A percentile compares a stretch with the other conserved stretches of the same genome.
Evolutionary conservation across 2,888 invertebrate species (phyloP).

Genomic region (Andricus curvator): DNA sequence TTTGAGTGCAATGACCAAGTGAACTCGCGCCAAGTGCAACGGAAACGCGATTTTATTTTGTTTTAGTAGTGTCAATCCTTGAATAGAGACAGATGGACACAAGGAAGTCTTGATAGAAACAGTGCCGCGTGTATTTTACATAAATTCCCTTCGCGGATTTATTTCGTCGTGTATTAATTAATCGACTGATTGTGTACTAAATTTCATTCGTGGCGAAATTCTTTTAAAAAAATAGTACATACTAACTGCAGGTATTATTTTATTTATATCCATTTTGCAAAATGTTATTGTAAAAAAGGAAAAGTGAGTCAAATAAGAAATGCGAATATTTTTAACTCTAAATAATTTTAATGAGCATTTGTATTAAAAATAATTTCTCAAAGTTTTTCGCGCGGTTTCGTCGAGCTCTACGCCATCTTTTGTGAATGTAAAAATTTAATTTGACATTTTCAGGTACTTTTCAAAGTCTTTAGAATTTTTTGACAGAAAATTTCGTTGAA

Average conservation of each 20-base stretch:
- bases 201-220: background rate
- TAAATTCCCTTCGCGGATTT: background rate
- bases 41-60: conserved; percentile 35
- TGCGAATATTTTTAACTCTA: background rate
- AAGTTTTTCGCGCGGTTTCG: background rate
- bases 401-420: background rate
- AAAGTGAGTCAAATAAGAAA: background rate
- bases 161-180: background rate
- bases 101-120: background rate
- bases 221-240: background rate
- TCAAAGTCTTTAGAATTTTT: background rate
- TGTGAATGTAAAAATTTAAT: background rate
- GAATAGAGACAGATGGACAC: conserved; percentile 10
- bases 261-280: background rate
- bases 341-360: background rate
- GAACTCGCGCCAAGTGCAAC: conserved; percentile 3
- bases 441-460: background rate
- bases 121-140: conserved; percentile 12
- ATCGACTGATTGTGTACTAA: background rate
- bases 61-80: conserved; percentile 32
- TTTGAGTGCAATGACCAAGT: conserved; percentile 4
- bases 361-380: background rate
- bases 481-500: no score
- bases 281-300: background rate
- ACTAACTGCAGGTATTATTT: background rate